Conservation (phyloP, 2,113 vertebrate genomes). For the Petrocephalus microphthalmus region DNA sequence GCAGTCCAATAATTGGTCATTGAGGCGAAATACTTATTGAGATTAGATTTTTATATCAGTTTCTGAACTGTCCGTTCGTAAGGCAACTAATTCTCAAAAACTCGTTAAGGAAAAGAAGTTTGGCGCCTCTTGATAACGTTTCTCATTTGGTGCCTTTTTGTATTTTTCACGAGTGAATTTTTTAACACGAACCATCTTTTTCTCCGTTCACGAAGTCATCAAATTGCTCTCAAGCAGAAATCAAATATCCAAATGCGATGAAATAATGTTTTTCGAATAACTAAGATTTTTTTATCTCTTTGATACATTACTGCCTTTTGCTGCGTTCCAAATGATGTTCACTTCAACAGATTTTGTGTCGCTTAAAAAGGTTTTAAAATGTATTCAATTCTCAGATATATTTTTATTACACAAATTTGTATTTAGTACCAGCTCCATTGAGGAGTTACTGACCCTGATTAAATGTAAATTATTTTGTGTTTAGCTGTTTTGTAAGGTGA, state of each 20-base stretch:
- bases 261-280: neutral
- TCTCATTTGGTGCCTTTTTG: neutral
- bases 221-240: neutral
- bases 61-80: neutral
- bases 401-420: slow-evolving; percentile 13
- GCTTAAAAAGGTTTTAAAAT: neutral
- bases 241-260: neutral
- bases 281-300: neutral
- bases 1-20: neutral
- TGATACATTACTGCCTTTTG: neutral
- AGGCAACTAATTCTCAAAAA: neutral
- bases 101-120: neutral
- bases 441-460: neutral
- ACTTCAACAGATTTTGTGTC: neutral
- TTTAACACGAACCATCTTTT: neutral
- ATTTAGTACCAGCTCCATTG: neutral
- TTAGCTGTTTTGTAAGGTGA: slow-evolving; percentile 1
- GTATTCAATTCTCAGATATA: neutral
- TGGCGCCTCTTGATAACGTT: neutral
- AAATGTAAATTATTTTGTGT: neutral
- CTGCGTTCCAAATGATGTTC: neutral
- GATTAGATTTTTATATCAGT: neutral
- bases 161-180: neutral
- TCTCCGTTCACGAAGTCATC: neutral
- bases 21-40: neutral